Conservation (phyloP, 2,113 vertebrate genomes). For the Artemisiospiza belli region DNA sequence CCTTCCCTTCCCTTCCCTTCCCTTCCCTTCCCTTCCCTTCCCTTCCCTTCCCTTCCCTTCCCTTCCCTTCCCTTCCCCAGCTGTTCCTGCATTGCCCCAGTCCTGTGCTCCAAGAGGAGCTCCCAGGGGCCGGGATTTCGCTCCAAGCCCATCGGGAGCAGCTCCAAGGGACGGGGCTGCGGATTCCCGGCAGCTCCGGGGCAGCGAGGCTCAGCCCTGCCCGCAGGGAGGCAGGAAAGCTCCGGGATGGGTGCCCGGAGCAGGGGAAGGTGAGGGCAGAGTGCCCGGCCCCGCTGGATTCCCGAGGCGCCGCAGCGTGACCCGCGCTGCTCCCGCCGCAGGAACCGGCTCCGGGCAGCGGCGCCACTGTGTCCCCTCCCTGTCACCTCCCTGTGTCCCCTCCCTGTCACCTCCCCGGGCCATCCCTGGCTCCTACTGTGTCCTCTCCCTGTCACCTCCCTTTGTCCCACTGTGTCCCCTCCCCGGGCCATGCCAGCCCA, state of each 20-base stretch:
- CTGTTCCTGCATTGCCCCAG: no score
- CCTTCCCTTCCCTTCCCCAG: background rate
- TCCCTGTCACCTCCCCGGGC: background rate
- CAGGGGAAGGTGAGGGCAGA: background rate
- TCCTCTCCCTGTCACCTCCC: no score
- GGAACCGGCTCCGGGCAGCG: background rate
- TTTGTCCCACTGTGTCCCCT: background rate
- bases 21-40: background rate
- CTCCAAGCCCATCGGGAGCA: background rate
- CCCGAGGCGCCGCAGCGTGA: background rate
- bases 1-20: background rate
- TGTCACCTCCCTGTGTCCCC: background rate
- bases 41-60: no score
- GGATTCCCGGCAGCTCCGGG: background rate
- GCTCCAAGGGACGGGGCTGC: background rate
- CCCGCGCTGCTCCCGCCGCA: background rate
- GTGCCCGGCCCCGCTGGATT: background rate
- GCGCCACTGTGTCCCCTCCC: background rate
- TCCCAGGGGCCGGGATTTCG: accelerated
- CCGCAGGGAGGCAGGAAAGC: accelerated
- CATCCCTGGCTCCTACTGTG: no score
- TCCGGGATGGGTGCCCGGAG: accelerated
- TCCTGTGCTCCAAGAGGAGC: background rate
- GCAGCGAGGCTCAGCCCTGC: background rate
- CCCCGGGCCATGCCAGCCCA: no score